A percentile compares a stretch with the other conserved stretches of the same genome.
Conservation (phyloP, 64 coral and sea anemone species). For the Catalaphyllia jardinei region DNA sequence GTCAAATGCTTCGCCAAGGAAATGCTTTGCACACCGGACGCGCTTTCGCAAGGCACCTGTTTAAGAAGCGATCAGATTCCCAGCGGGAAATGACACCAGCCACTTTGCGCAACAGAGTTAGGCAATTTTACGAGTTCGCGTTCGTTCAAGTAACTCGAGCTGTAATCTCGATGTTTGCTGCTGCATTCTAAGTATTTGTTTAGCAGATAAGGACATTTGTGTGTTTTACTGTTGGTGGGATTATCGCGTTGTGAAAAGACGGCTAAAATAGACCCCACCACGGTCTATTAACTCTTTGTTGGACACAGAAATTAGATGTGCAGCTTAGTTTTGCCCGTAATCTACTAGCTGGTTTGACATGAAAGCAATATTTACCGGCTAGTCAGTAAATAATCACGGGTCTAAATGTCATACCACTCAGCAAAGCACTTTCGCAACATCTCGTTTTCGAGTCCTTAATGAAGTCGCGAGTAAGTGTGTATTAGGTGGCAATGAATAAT, state of each 20-base stretch:
- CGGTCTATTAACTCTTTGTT: conserved; percentile 4
- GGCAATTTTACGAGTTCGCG: background rate
- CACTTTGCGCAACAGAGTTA: background rate
- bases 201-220: conserved; percentile 7
- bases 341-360: background rate
- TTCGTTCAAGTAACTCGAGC: background rate
- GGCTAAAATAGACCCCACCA: background rate
- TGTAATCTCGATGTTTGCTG: background rate
- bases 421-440: background rate
- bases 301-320: background rate
- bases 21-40: background rate
- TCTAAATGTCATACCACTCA: background rate
- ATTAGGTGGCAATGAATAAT: conserved; percentile 12
- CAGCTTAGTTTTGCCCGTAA: background rate
- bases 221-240: background rate
- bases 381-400: background rate
- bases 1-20: background rate
- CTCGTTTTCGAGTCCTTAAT: background rate
- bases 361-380: background rate
- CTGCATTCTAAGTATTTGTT: conserved; percentile 4
- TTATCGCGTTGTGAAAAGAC: conserved; percentile 6
- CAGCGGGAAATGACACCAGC: too few relatives aligned
- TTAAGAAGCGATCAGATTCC: background rate
- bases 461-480: conserved; percentile 2
- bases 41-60: background rate